Evolutionary conservation across 2,888 invertebrate genomes (phyloP), one percentile per base, ranked within the genome.

Genomic region (Macrophya alboannulata): DNA sequence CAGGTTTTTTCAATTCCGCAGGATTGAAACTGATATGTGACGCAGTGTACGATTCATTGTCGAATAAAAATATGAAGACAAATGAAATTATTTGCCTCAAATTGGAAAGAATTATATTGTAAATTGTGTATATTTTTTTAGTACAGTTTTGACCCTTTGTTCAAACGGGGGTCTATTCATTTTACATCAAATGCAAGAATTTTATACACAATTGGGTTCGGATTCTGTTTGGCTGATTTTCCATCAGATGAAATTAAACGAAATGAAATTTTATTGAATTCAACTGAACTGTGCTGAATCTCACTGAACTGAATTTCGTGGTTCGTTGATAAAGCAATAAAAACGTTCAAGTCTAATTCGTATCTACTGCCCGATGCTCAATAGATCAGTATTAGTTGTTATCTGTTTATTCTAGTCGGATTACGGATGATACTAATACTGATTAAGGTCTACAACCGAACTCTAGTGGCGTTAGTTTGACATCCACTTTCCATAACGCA

Each of bases 361-460:
- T 68, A 83, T 83, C 43, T 83, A 83, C 48, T 51, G 37, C 71
- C 48, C 10, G 48, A 68, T 65, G 45, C 68, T 65, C 68, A 71
- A 68, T 83, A 83, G 71, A 83, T 83, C 83, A 83, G 48, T 48
- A 45, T 83, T 83, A 83, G 68, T 71, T 68, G 83, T 17, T 68
- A 68, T 83, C 45, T 65, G 40, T 68, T 59, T 59, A 21, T 62
- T 21, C 62, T 25, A 43, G 62, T 21, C 62, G 81, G 81, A 62
- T 81, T 62, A 81, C 59, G 81, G 40, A 21, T 81, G 59, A 81
- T 62, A 40, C 43, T 81, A 81, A 81, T 81, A 81, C 59, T 62
- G 62, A 81, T 81, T 81, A 81, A 81, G 62, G 10, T 81, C 81
- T 31, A 81, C n/a, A 62, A 62, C 81, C 31, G 59, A 62, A 62